Evolutionary conservation across 2,888 invertebrate genomes (phyloP).

Genomic region (Drosophila ustulata): DNA sequence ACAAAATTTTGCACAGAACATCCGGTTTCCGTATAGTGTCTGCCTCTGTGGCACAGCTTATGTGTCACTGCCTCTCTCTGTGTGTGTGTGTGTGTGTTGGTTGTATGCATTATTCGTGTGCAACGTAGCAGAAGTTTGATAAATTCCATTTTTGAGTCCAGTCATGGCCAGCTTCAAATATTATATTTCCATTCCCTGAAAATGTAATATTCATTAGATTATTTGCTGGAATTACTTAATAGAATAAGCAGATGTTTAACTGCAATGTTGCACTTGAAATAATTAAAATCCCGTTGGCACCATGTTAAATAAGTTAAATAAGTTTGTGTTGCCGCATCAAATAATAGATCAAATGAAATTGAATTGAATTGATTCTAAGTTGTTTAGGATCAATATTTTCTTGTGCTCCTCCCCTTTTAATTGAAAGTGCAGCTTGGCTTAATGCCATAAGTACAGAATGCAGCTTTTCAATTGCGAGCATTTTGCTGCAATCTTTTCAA

Average conservation of each 20-base stretch:
- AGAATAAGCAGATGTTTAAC: conserved; percentile 45
- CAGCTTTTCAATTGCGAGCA: not conserved
- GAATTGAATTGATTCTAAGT: too few relatives aligned
- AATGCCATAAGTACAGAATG: not conserved
- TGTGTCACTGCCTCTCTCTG: not conserved
- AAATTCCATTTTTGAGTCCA: conserved; percentile 63
- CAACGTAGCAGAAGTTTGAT: conserved; percentile 71
- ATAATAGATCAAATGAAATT: too few relatives aligned
- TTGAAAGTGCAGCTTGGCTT: not conserved
- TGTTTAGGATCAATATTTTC: not conserved
- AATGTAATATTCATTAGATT: conserved; percentile 3
- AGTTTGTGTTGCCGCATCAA: too few relatives aligned
- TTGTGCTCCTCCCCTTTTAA: not conserved
- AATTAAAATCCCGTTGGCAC: not conserved
- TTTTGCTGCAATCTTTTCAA: not conserved
- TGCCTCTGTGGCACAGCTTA: conserved; percentile 19
- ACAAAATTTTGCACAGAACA: conserved; percentile 74
- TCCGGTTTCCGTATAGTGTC: conserved; percentile 69
- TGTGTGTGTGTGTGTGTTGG: conserved; percentile 13
- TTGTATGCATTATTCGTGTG: conserved; percentile 41
- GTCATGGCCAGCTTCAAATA: conserved; percentile 12
- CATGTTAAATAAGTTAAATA: not conserved
- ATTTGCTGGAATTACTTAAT: conserved; percentile 32
- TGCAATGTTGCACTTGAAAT: not conserved
- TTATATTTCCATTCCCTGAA: not conserved